phyloP scores from a whole-genome alignment of 2,888 invertebrate species.

The Calameuta idolon region DNA sequence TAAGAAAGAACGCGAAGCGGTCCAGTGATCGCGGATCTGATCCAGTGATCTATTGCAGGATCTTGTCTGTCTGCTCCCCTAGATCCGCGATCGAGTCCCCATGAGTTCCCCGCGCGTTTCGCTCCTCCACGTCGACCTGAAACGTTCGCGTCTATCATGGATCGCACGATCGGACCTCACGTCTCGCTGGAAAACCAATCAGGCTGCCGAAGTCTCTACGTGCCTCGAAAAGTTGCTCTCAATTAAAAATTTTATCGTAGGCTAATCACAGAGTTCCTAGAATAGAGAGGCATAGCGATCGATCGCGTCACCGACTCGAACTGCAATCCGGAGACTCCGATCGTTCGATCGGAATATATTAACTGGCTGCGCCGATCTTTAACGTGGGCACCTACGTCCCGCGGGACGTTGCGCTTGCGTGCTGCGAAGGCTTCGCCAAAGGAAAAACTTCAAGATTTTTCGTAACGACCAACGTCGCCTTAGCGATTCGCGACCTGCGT shows the following conservation, averaged over 20 bases:
- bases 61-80: constrained; percentile 9
- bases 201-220: background rate
- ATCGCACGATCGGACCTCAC: constrained; percentile 1
- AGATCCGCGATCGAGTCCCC: too few relatives aligned
- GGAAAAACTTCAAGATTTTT: too few relatives aligned
- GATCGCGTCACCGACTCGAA: background rate
- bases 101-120: background rate
- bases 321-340: background rate
- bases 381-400: too few relatives aligned
- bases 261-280: background rate
- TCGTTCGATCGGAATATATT: too few relatives aligned
- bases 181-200: constrained; percentile 20
- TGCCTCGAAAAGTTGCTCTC: background rate
- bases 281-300: background rate
- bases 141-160: background rate
- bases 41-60: constrained; percentile 30
- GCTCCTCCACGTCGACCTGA: background rate
- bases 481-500: too few relatives aligned
- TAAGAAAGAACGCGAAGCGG: constrained; percentile 17
- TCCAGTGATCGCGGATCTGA: constrained; percentile 30
- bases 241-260: constrained; percentile 2
- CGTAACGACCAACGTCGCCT: too few relatives aligned
- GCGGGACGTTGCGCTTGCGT: too few relatives aligned
- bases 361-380: too few relatives aligned
- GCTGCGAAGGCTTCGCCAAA: too few relatives aligned